Base-by-base conservation (phyloP, 2,888 invertebrate genomes). In the Drosophila histrio region DNA sequence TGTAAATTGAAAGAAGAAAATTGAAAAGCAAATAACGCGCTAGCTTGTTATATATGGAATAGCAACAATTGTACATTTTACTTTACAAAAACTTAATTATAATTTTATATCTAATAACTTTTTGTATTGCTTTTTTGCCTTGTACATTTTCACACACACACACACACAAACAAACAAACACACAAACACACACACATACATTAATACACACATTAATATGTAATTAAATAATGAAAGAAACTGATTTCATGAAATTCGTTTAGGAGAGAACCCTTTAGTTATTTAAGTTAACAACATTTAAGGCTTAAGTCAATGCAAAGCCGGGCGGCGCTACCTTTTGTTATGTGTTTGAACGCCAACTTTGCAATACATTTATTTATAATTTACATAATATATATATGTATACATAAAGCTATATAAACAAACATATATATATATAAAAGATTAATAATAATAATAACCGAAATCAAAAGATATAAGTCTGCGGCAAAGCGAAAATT, bases 61-160 rank as follows among this genome's bases (percentile, higher is more conserved):
- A 82, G 82, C 78, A 78, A 83, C 86, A 82, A 80, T 82, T 82
- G 82, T 82, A 82, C 76, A 82, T 86, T 86, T 78, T 86, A 81
- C 67, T 77, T 81, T 84, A 81, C 57, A 72, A 72, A 72, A 72
- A 62, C 65, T 52, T 81, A 80, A 81, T 81, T 77, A 70, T 81
- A 81, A 77, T 81, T 84, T 79, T 77, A 75, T 69, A 79, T 49
- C 80, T 80, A 76, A 61, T 53, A 60, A 70, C 49, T 39, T 67
- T 59, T 77, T 76, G 60, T 76, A 76, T 74, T 77, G 77, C 77
- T 77, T 77, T 67, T 78, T 79, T 79, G 85, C 85, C 85, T 85
- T 81, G 80, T 81, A 81, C 79, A 81, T 81, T 81, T 85, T 85
- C 74, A 76, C 73, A 85, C 79, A 78, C 28, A 60, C n/a, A 59